A percentile compares a stretch with the other conserved stretches of the same genome.
Evolutionary conservation across 2,888 invertebrate species (phyloP).

Genomic region (Corythucha ciliata): DNA sequence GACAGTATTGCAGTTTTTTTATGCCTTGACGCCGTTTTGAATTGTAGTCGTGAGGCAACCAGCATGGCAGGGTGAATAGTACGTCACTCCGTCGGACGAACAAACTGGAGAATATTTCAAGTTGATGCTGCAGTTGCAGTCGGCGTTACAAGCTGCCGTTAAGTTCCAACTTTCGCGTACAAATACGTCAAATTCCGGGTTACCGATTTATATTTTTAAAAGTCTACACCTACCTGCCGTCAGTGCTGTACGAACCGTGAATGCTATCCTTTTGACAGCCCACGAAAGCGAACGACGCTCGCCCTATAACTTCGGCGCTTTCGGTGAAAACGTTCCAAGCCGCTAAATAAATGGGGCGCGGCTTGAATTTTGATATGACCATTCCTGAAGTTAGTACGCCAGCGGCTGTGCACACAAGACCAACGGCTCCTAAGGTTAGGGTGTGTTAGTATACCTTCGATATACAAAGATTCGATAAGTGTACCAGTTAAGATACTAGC

Average conservation of each 20-base stretch:
- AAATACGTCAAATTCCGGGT: constrained; percentile 26
- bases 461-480: not conserved
- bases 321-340: constrained; percentile 39
- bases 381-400: constrained; percentile 37
- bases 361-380: constrained; percentile 38
- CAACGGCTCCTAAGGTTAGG: constrained; percentile 35
- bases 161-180: constrained; percentile 33
- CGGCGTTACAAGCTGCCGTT: constrained; percentile 38
- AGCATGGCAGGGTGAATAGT: constrained; percentile 46
- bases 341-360: constrained; percentile 37
- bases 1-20: not conserved
- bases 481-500: constrained; percentile 46
- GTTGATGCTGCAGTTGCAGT: constrained; percentile 39
- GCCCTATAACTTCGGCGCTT: constrained; percentile 35
- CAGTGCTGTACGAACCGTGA: constrained; percentile 29
- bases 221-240: constrained; percentile 24
- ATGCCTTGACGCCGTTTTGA: constrained; percentile 31
- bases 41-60: constrained; percentile 40
- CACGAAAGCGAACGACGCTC: constrained; percentile 38
- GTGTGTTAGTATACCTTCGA: not conserved
- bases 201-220: not conserved
- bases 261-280: constrained; percentile 37
- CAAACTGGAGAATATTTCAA: constrained; percentile 42
- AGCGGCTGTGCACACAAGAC: constrained; percentile 37
- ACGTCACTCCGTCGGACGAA: constrained; percentile 40